Percentiles rank a stretch among this genome's conserved stretches.
These are phyloP conservation scores for Psephotus haematonotus DNA, from an alignment of 2,113 vertebrate genomes.

Conservation along the genomic window DNA sequence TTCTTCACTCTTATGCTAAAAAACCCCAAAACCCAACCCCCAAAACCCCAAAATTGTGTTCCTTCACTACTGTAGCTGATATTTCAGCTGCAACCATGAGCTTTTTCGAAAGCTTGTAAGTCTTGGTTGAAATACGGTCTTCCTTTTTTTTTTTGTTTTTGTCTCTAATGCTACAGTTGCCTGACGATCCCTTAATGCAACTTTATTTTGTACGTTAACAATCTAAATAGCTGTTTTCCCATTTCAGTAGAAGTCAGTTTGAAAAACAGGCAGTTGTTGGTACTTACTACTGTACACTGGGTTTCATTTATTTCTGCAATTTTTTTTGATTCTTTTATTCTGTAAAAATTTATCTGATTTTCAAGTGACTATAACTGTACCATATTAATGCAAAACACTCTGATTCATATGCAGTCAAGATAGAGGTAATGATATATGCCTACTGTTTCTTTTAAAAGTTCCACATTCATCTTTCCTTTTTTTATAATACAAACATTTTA, in stretches of 20 bases:
- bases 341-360: neutral
- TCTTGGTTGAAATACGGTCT: neutral
- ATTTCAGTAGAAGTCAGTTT: neutral
- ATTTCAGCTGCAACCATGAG: neutral
- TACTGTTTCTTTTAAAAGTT: neutral
- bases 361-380: neutral
- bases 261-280: neutral
- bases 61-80: neutral
- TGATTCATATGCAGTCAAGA: neutral
- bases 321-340: neutral
- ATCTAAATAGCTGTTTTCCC: neutral
- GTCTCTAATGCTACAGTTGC: neutral
- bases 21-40: accelerated
- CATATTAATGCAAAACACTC: neutral
- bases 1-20: neutral
- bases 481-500: neutral
- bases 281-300: neutral
- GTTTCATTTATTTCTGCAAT: neutral
- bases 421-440: neutral
- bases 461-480: neutral
- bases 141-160: neutral
- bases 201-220: neutral
- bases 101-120: neutral
- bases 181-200: neutral
- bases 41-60: neutral